Conservation (phyloP, 2,113 vertebrate genomes). For the Neogale vison region DNA sequence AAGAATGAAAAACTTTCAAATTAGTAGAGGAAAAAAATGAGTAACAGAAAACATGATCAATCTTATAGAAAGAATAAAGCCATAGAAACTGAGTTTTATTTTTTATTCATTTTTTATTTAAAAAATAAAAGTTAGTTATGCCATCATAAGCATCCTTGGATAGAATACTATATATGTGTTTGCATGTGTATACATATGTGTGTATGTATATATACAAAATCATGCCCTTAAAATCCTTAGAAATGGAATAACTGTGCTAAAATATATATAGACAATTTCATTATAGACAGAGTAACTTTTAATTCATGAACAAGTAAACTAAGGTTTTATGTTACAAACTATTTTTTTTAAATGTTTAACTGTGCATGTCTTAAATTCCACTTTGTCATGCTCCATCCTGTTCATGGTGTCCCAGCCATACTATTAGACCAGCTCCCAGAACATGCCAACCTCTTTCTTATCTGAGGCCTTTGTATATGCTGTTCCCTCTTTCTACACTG, state of each 20-base stretch:
- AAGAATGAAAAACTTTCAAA: no score
- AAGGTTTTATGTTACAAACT: neutral
- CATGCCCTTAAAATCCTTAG: neutral
- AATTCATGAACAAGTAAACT: neutral
- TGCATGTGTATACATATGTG: no score
- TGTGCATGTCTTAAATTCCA: neutral
- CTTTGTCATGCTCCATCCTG: neutral
- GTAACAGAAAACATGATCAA: neutral
- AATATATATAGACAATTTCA: neutral
- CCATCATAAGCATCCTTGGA: neutral
- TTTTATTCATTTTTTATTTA: neutral
- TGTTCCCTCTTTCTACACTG: neutral
- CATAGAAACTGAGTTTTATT: neutral
- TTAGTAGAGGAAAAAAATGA: neutral
- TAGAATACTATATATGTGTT: neutral
- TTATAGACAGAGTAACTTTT: neutral
- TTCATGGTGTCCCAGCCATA: neutral
- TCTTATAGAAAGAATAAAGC: neutral
- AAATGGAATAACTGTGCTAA: conserved; percentile 19
- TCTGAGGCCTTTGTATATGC: neutral
- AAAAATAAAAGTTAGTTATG: neutral
- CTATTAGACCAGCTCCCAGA: neutral
- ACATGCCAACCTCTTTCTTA: neutral
- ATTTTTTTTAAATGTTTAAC: neutral
- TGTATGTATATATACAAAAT: neutral